Evolutionary conservation across 2,797 vertebrate genomes (phyloP), one percentile per base, ranked within the genome.

Genomic region (Crax fasciolata): DNA sequence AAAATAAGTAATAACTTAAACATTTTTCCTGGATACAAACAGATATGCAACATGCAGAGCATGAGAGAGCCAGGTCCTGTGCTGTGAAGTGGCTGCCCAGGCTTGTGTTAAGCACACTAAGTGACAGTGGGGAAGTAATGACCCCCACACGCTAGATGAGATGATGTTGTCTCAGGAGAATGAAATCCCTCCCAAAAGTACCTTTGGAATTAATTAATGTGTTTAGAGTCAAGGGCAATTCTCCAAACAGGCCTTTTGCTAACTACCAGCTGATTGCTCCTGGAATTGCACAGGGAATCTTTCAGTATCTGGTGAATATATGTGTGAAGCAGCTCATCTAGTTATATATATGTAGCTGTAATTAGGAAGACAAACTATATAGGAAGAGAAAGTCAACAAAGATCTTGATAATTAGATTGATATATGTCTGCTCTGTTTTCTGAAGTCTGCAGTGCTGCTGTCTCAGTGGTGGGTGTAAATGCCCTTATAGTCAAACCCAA

Each of bases 351-450:
- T 91, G 62, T 85, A 48, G 52, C 41, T 57, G 65, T 89, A 89
- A 94, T 95, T 93, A 92, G 88, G 71, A 95, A 91, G 84, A 83
- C 77, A 94, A 87, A 91, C 24, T 57, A 20, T 84, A 87, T 41
- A 39, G 70, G 71, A 92, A 81, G 38, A 86, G 58, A 90, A 90
- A 93, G 75, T 90, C 90, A 93, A 90, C 63, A 91, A 3, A 25
- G 63, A 54, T 85, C 68, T 84, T 46, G 61, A 72, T 73, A 84
- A 92, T 96, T 58, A 73, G 39, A 70, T 95, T 58, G 83, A 74
- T 68, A 61, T n/a, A n/a, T 0, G 2, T 71, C 27, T 70, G 28
- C 66, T 81, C n/a, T 54, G 46, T 54, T 85, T 73, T 87, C 61
- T 79, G 74, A 86, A 77, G 54, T 35, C 66, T 82, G 61, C 72